These are phyloP conservation scores for Phaedon cochleariae DNA, from an alignment of 2,888 invertebrate genomes.

Conservation along the genomic window DNA sequence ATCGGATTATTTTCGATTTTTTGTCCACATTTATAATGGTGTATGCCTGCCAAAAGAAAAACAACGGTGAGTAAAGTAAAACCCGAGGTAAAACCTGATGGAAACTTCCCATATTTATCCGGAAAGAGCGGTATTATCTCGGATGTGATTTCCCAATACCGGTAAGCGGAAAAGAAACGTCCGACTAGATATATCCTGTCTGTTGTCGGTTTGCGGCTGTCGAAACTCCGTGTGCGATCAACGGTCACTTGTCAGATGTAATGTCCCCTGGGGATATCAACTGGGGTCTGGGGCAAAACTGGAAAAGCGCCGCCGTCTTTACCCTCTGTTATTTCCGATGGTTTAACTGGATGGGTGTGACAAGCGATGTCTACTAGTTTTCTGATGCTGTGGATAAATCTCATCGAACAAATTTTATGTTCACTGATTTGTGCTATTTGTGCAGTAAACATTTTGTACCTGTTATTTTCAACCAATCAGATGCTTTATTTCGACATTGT, in stretches of 20 bases:
- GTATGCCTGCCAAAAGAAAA: too few relatives aligned
- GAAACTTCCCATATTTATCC: neutral
- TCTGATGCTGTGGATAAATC: too few relatives aligned
- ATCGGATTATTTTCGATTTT: too few relatives aligned
- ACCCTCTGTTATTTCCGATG: conserved; percentile 30
- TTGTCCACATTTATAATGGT: too few relatives aligned
- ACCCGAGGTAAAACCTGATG: too few relatives aligned
- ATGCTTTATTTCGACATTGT: too few relatives aligned
- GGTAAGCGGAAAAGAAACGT: conserved; percentile 14
- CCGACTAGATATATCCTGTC: conserved; percentile 26
- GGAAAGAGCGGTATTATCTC: conserved; percentile 7
- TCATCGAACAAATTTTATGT: too few relatives aligned
- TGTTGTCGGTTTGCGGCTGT: conserved; percentile 25
- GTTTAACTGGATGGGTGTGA: conserved; percentile 28
- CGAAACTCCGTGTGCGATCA: conserved; percentile 17
- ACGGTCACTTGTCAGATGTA: conserved; percentile 24
- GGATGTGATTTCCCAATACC: conserved; percentile 20
- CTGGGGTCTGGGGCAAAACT: neutral
- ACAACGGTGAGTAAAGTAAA: too few relatives aligned
- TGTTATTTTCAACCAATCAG: too few relatives aligned
- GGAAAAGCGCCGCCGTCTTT: conserved; percentile 9
- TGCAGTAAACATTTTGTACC: too few relatives aligned
- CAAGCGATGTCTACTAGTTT: conserved; percentile 22
- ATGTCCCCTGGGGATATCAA: conserved; percentile 22
- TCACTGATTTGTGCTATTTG: too few relatives aligned